These are phyloP conservation scores for Xerus rutilus DNA, from an alignment of 2,797 vertebrate genomes.

Conservation along the genomic window DNA sequence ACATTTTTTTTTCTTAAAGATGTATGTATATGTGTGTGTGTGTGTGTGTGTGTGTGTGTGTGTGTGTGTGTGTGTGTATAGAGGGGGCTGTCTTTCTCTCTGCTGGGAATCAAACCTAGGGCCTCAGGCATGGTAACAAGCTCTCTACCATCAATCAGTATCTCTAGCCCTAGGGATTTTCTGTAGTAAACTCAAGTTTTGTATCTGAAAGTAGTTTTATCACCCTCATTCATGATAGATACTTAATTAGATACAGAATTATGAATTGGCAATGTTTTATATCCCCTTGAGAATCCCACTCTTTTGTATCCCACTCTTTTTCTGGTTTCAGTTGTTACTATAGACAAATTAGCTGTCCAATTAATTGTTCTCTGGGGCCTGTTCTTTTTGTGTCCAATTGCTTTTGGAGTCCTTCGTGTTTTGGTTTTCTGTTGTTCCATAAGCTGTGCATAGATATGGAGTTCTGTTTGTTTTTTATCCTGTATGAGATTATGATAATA, in stretches of 20 bases:
- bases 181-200: background rate
- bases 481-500: background rate
- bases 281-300: background rate
- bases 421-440: background rate
- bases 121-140: too few relatives aligned
- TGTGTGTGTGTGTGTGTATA: too few relatives aligned
- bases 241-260: background rate
- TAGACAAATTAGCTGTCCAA: background rate
- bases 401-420: background rate
- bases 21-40: too few relatives aligned
- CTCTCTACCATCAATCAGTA: too few relatives aligned
- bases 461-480: constrained; percentile 30
- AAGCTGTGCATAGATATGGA: background rate
- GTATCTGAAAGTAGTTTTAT: background rate
- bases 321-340: constrained; percentile 6
- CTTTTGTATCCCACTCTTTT: background rate
- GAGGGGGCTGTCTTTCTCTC: too few relatives aligned
- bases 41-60: too few relatives aligned
- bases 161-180: too few relatives aligned
- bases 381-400: background rate
- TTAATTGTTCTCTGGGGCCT: background rate
- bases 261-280: background rate
- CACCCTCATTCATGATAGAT: background rate
- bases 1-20: background rate
- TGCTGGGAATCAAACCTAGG: too few relatives aligned